Evolutionary conservation across 2,888 invertebrate species (phyloP), one percentile per base, ranked within the genome.

Genomic region (Agrenia bidenticulata): DNA sequence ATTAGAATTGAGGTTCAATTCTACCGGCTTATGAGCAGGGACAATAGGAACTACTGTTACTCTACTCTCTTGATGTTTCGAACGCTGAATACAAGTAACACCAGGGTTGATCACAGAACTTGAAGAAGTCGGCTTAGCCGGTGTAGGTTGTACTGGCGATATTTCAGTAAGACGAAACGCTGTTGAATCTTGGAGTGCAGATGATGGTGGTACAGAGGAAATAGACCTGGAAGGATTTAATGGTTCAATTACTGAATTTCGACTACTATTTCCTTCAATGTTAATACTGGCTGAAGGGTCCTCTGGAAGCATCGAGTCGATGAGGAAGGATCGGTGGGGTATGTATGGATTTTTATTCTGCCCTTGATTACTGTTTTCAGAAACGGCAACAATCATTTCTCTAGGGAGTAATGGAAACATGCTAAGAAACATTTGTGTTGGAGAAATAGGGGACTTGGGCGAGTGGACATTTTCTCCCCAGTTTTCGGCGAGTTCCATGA

Each of bases 371-470:
- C 61, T 50, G 17, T n/a, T 27, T 41, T 62, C 67, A 7, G 67
- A 63, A 1, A 63, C 53, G 9, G 60, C 21, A 37, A 63, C 59
- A 24, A 68, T 64, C 45, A 62, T 71, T 49, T 76, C 76, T 37
- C 73, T 58, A 4, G 74, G 73, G 9, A 75, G 62, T 7, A 76
- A 64, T 1, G 76, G 76, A 63, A 76, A 76, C 66, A 76, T 76
- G 17, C 69, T 75, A 0, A 76, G 64, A 53, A 75, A 76, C 73
- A 76, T 76, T 67, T 76, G 74, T 4, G 76, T 76, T 11, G 76
- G 76, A 9, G 76, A 76, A 19, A 76, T 74, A 0, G 75, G 75
- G 39, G 74, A 75, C 64, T 75, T 75, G 15, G 76, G 72, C 2
- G 74, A 73, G 37, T 66, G 63, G 5, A 61, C 64, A 2, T 57